phyloP scores from a whole-genome alignment of 2,113 vertebrate genomes.

The Ageneiosus marmoratus region DNA sequence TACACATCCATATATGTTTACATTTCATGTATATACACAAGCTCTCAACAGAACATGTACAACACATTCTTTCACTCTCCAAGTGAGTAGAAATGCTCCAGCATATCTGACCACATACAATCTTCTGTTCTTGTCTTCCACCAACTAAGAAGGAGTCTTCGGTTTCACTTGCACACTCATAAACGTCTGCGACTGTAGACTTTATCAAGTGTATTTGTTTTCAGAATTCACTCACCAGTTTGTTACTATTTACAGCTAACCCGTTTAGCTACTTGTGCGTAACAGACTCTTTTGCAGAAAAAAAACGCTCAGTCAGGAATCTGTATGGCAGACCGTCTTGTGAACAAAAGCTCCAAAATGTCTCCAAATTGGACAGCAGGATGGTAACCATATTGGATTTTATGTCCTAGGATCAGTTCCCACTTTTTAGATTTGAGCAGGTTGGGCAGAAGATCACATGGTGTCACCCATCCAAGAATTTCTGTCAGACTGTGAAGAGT shows the following conservation, averaged over 20 bases:
- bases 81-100: not conserved
- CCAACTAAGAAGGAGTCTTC: not conserved
- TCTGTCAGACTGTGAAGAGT: conserved; percentile 26
- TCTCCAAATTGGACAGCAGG: not conserved
- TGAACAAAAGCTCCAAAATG: not conserved
- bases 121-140: not conserved
- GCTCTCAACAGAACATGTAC: not conserved
- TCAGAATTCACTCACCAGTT: not conserved
- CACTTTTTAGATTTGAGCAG: conserved; percentile 33
- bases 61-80: not conserved
- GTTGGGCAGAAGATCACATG: conserved; percentile 45
- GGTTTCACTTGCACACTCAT: not conserved
- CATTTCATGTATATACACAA: not conserved
- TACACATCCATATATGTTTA: not conserved
- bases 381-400: conserved; percentile 4
- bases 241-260: not conserved
- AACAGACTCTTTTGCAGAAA: not conserved
- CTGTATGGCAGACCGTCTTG: not conserved
- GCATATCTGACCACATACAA: not conserved
- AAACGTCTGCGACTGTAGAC: not conserved
- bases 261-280: not conserved
- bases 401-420: conserved; percentile 25
- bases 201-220: not conserved
- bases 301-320: not conserved
- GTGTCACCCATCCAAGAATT: conserved; percentile 26